Conservation (phyloP, 2,888 invertebrate species). For the Barypeithes pellucidus region DNA sequence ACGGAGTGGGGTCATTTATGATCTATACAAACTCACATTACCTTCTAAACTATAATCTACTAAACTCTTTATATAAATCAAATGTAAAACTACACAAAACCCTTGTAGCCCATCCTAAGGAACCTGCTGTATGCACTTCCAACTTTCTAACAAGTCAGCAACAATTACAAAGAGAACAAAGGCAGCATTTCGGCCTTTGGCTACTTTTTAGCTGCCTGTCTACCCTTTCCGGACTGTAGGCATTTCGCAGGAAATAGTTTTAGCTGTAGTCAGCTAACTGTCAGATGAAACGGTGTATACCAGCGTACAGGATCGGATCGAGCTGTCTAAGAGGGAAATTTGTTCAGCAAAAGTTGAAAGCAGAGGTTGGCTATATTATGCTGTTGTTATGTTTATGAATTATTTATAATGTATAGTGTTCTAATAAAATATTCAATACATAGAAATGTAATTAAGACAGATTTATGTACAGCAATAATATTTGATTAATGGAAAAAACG, state of each 20-base stretch:
- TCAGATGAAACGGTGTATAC: conserved; percentile 31
- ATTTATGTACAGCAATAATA: too few species aligned
- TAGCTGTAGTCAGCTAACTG: conserved; percentile 35
- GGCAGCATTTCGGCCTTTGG: conserved; percentile 39
- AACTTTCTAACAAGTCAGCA: conserved; percentile 29
- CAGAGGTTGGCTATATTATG: too few species aligned
- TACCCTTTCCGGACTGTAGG: conserved; percentile 38
- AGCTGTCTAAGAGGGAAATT: neutral
- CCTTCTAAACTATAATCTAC: neutral
- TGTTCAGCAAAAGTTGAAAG: too few species aligned
- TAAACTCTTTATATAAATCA: neutral
- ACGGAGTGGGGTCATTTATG: too few species aligned
- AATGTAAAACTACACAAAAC: conserved; percentile 15
- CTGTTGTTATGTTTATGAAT: too few species aligned
- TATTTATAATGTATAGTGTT: too few species aligned
- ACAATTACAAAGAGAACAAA: conserved; percentile 46
- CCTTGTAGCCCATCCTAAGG: conserved; percentile 7
- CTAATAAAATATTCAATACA: too few species aligned
- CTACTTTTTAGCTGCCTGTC: conserved; percentile 34
- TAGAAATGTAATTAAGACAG: too few species aligned
- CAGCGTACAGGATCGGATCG: neutral
- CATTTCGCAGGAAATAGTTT: conserved; percentile 42
- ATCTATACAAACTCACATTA: too few species aligned
- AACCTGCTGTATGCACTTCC: conserved; percentile 25
- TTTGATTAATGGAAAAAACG: too few species aligned